Evolutionary conservation across 2,113 vertebrate species (phyloP).

Genomic region (Limnothrissa miodon): DNA sequence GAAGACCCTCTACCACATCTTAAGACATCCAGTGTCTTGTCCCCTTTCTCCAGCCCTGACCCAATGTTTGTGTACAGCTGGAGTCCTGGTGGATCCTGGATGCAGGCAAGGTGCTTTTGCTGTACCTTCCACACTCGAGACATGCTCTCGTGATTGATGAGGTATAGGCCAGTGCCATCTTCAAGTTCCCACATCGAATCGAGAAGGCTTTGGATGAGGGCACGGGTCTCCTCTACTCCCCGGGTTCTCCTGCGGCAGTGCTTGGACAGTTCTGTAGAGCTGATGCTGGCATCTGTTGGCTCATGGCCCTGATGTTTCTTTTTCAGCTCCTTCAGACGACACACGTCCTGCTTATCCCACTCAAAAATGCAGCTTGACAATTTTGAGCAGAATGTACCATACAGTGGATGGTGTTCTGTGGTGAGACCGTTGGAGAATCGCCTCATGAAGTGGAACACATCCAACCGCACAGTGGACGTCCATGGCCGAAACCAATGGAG

Average conservation of each 20-base stretch:
- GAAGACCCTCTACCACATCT: constrained; percentile 43
- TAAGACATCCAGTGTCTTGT: background rate
- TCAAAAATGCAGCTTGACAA: too few relatives aligned
- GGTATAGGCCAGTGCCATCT: background rate
- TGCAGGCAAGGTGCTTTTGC: constrained; percentile 11
- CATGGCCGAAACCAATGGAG: background rate
- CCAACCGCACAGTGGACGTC: background rate
- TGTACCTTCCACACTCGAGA: background rate
- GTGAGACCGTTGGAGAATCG: constrained; percentile 31
- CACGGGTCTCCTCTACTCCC: constrained; percentile 9
- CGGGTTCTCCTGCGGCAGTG: constrained; percentile 23
- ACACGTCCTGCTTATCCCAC: constrained; percentile 39
- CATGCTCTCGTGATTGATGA: background rate
- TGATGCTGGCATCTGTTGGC: constrained; percentile 24
- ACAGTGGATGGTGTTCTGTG: constrained; percentile 35
- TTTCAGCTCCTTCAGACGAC: constrained; percentile 22
- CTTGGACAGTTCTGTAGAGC: constrained; percentile 22
- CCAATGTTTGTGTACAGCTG: background rate
- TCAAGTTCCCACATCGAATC: background rate
- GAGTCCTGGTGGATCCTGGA: constrained; percentile 10
- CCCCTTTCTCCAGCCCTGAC: constrained; percentile 32
- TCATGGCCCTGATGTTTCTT: constrained; percentile 27
- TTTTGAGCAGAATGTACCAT: constrained; percentile 41
- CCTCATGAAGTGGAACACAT: constrained; percentile 41
- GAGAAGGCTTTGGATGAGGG: background rate